These are phyloP conservation scores for Hylia prasina DNA, from an alignment of 2,113 vertebrate genomes.

Conservation along the genomic window DNA sequence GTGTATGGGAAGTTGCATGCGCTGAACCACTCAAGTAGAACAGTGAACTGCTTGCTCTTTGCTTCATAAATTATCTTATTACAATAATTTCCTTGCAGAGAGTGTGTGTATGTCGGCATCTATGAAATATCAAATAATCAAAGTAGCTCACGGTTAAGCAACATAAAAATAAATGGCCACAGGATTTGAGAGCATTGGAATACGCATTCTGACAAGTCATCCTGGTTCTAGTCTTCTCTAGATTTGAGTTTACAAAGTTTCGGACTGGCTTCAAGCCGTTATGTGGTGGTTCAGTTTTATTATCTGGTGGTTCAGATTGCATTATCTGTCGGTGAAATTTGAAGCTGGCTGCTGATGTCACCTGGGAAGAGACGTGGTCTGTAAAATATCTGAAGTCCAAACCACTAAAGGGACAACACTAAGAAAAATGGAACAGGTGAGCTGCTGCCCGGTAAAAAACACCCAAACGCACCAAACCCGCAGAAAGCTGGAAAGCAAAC, in stretches of 20 bases:
- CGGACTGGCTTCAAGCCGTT: background rate
- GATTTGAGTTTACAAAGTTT: constrained; percentile 6
- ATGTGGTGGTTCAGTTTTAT: background rate
- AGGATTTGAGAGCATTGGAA: background rate
- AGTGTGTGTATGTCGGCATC: fast-evolving
- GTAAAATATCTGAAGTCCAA: background rate
- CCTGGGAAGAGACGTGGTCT: background rate
- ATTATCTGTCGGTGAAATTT: background rate
- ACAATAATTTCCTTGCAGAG: background rate
- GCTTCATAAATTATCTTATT: background rate
- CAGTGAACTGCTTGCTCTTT: background rate
- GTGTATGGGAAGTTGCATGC: background rate
- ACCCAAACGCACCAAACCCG: background rate
- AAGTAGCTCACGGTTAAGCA: background rate
- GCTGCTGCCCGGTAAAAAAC: background rate
- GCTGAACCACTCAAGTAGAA: background rate
- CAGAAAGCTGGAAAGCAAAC: background rate
- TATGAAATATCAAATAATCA: background rate
- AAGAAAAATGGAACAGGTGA: background rate
- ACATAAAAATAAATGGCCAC: background rate
- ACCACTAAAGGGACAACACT: background rate
- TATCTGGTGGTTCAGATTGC: background rate
- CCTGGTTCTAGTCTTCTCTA: background rate
- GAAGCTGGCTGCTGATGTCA: background rate
- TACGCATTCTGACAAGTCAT: background rate